Evolutionary conservation across 2,888 invertebrate genomes (phyloP).

Genomic region (Latheticus oryzae): DNA sequence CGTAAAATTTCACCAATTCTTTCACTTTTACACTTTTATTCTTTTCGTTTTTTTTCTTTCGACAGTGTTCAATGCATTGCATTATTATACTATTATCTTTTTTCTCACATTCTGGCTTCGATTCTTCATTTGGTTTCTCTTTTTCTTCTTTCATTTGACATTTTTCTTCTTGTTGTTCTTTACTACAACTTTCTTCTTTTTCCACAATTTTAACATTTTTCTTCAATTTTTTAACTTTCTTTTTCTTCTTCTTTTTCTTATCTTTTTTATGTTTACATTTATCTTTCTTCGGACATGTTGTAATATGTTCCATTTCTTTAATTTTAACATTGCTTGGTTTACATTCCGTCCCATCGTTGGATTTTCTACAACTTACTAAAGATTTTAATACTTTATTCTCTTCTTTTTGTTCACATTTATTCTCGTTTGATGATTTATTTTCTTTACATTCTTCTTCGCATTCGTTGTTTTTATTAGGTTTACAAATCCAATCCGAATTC

Average conservation of each 20-base stretch:
- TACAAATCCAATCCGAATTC: too few relatives aligned
- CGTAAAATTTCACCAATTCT: slow-evolving; percentile 6
- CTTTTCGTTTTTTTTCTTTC: not conserved
- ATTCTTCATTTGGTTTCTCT: slow-evolving; percentile 1
- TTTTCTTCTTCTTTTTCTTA: not conserved
- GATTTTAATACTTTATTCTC: too few relatives aligned
- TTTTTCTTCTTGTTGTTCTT: not conserved
- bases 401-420: too few relatives aligned
- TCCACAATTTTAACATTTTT: slow-evolving; percentile 6
- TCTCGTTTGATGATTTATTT: too few relatives aligned
- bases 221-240: not conserved
- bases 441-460: too few relatives aligned
- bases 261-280: not conserved
- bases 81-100: slow-evolving; percentile 18
- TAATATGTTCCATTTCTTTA: too few relatives aligned
- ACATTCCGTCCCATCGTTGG: too few relatives aligned
- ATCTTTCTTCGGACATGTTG: too few relatives aligned
- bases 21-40: not conserved
- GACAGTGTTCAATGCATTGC: slow-evolving; percentile 4
- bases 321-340: too few relatives aligned
- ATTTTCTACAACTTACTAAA: too few relatives aligned
- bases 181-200: not conserved
- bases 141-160: not conserved
- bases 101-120: not conserved
- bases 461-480: too few relatives aligned